Evolutionary conservation across 2,888 invertebrate species (phyloP), one percentile per base, ranked within the genome.

Genomic region (Leptogaster cylindrica): DNA sequence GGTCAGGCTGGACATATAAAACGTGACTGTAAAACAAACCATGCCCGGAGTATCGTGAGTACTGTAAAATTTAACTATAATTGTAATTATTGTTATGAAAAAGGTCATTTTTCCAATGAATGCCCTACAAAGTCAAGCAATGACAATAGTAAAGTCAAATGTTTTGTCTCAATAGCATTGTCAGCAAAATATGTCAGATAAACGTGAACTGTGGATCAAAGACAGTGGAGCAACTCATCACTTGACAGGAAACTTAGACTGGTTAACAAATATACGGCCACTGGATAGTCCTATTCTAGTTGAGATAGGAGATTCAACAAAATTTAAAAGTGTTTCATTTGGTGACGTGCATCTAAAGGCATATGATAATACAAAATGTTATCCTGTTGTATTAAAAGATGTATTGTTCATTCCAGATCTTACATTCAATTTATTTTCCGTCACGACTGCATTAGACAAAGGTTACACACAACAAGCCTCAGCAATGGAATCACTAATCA

Each of bases 231-330:
- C 52, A 4, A 55, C 31, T 1, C 52, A 55, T 8, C 36, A 55
- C 20, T 14, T 55, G 31, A 55, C 28, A 8, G 28, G 31, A 10
- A 28, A 55, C 12, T 20, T 10, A 33, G n/a, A 39, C 7, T 39
- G 39, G 23, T 55, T 55, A 28, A 16, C n/a, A 2, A 28, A 55
- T 12, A n/a, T 33, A 18, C 8, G 28, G 2, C 12, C 28, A 3
- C 1, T 33, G 33, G 52, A 36, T 28, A 12, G 25, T 12, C 36
- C 52, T 1, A 33, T 55, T 5, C n/a, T 31, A 33, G 28, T 51
- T 51, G 51, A 23, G 10, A 51, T 51, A 14, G 51, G 51, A 51
- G 27, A 51, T 16, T 28, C 52, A 33, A 55, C 52, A 3, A 55
- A 12, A 18, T 28, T 55, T 1, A 10, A 55, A 16, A 33, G 16